A percentile compares a stretch with the other conserved stretches of the same genome.
Evolutionary conservation across 2,888 invertebrate genomes (phyloP).

Genomic region (Drosophila birchii): DNA sequence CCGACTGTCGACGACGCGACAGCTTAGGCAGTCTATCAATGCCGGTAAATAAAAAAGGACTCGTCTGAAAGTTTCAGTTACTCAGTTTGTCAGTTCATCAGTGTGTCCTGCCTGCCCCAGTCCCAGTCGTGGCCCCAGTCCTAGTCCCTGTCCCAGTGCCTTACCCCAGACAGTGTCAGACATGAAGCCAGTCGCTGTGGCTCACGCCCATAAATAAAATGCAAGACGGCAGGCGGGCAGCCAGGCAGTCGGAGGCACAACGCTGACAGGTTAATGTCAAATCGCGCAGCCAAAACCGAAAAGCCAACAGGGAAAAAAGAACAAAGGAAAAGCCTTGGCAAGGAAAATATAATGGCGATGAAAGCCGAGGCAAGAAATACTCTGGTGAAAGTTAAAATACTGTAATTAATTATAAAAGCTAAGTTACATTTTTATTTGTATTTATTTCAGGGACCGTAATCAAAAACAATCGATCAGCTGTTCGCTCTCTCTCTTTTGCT

Average conservation of each 20-base stretch:
- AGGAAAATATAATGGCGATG: background rate
- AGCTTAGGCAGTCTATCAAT: conserved; percentile 37
- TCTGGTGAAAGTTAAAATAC: background rate
- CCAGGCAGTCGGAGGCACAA: conserved; percentile 47
- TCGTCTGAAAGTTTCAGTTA: conserved; percentile 33
- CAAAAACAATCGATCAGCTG: too few species aligned
- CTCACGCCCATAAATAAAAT: conserved; percentile 60
- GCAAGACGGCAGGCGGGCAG: conserved; percentile 43
- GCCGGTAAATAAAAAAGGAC: conserved; percentile 8
- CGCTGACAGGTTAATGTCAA: conserved; percentile 76
- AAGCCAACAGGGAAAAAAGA: conserved; percentile 55
- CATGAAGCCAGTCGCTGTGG: conserved; percentile 26
- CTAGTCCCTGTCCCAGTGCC: background rate
- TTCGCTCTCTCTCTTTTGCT: too few species aligned
- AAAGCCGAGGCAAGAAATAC: background rate
- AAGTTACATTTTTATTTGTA: too few species aligned
- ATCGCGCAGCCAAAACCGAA: conserved; percentile 62
- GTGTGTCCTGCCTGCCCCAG: conserved; percentile 16
- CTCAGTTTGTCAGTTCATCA: conserved; percentile 37
- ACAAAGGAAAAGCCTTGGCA: background rate
- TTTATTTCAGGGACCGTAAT: background rate
- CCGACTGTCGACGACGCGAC: background rate
- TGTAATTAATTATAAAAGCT: too few species aligned
- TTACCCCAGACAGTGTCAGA: conserved; percentile 32
- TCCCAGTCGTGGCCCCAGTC: background rate